A percentile compares a stretch with the other conserved stretches of the same genome.
Conservation (phyloP, 2,797 vertebrate species). For the Clarias pachynema region DNA sequence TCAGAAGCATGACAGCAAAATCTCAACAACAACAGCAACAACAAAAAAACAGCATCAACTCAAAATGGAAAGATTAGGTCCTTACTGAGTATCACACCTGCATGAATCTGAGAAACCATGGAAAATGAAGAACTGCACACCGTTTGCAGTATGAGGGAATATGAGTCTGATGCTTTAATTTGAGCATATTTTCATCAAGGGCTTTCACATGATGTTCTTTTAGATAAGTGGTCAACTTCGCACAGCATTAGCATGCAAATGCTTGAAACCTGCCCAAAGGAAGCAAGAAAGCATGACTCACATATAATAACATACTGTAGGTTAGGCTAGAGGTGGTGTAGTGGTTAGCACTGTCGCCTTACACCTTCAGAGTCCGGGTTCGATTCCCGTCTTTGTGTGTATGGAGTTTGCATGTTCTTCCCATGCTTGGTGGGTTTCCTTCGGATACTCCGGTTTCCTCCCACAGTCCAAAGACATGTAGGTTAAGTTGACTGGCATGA, state of each 20-base stretch:
- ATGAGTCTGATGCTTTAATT: not conserved
- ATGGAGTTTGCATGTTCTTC: no score
- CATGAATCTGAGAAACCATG: not conserved
- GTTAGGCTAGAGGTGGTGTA: not conserved
- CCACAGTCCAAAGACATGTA: no score
- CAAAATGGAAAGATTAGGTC: not conserved
- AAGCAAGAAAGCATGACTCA: not conserved
- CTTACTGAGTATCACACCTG: not conserved
- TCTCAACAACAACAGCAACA: not conserved
- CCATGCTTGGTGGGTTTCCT: no score
- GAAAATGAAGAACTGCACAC: not conserved
- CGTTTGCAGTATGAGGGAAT: not conserved
- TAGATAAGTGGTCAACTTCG: not conserved
- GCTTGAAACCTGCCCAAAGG: not conserved
- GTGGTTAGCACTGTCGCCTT: no score
- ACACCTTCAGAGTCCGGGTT: no score
- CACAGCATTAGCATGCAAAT: not conserved
- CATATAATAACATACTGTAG: not conserved
- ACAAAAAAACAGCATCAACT: not conserved
- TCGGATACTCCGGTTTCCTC: no score
- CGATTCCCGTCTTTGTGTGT: no score
- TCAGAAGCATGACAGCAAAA: not conserved
- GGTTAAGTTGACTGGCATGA: no score
- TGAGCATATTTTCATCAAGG: not conserved
- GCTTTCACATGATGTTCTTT: not conserved